Conservation (phyloP, 1,140 invertebrate species). For the Drosophila parvula region DNA sequence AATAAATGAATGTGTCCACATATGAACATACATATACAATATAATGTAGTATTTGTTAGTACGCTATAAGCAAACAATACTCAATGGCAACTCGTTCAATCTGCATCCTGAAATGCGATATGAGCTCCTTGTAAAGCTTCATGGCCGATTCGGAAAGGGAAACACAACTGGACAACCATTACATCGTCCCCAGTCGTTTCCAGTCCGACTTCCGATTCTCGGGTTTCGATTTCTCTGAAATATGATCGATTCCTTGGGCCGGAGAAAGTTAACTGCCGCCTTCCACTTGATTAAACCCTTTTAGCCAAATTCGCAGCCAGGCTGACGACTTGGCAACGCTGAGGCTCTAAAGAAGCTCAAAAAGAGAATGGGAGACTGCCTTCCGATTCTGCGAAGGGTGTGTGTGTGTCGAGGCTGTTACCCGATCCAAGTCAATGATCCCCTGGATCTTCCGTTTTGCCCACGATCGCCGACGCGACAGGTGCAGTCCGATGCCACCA, state of each 20-base stretch:
- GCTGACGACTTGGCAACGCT: conserved; percentile 41
- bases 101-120: conserved; percentile 61
- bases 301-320: conserved; percentile 57
- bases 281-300: conserved; percentile 79
- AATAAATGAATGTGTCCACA: too few relatives aligned
- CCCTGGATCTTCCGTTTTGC: conserved; percentile 60
- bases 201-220: conserved; percentile 73
- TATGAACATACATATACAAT: too few relatives aligned
- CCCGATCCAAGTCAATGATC: conserved; percentile 75
- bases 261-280: conserved; percentile 69
- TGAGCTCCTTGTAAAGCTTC: conserved; percentile 71
- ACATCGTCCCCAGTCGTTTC: conserved; percentile 59
- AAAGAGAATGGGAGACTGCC: not conserved
- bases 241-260: conserved; percentile 50
- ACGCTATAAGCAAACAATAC: not conserved
- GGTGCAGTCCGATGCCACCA: conserved; percentile 55
- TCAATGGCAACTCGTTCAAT: not conserved
- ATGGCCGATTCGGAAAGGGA: conserved; percentile 23
- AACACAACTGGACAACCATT: conserved; percentile 53
- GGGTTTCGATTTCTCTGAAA: conserved; percentile 60
- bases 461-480: conserved; percentile 68
- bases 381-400: conserved; percentile 64
- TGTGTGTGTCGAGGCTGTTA: conserved; percentile 43
- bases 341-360: too few relatives aligned
- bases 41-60: too few relatives aligned